phyloP scores from a whole-genome alignment of 1,140 invertebrate species.

The Drosophila sechellia region DNA sequence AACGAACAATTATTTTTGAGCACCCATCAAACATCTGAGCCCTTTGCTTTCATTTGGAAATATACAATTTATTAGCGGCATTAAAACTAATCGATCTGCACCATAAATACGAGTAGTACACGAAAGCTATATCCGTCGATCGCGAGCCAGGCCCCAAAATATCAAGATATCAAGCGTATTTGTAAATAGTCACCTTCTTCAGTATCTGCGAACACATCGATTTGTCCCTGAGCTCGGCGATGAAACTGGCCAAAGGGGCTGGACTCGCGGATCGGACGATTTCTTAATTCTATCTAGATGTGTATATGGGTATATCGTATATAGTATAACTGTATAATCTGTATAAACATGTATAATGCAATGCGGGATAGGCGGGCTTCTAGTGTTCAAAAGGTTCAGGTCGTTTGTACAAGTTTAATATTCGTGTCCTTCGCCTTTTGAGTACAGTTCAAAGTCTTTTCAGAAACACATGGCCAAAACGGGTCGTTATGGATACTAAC shows the following conservation, averaged over 20 bases:
- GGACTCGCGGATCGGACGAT: not conserved
- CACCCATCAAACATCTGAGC: not conserved
- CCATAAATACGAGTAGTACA: constrained; percentile 13
- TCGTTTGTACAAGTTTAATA: constrained; percentile 39
- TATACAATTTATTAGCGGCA: constrained; percentile 16
- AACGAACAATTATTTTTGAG: not conserved
- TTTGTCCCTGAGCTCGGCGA: constrained; percentile 40
- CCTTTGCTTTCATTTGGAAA: constrained; percentile 7
- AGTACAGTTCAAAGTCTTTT: constrained; percentile 32
- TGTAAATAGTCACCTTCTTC: constrained; percentile 1
- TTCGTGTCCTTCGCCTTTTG: constrained; percentile 19
- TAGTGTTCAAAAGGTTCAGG: constrained; percentile 41
- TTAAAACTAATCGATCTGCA: constrained; percentile 19
- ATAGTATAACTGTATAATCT: constrained; percentile 32
- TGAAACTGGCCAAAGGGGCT: constrained; percentile 24
- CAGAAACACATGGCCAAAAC: constrained; percentile 40
- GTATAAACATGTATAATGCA: constrained; percentile 39
- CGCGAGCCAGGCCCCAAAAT: constrained; percentile 20
- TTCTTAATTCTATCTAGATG: constrained; percentile 27
- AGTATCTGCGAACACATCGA: constrained; percentile 44
- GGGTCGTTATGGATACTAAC: constrained; percentile 15
- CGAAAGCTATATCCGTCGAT: constrained; percentile 15
- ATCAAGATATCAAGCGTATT: constrained; percentile 32
- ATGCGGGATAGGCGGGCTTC: constrained; percentile 58
- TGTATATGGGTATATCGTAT: constrained; percentile 26